Evolutionary conservation across 2,888 invertebrate genomes (phyloP).

Genomic region (Campoplex nolae): DNA sequence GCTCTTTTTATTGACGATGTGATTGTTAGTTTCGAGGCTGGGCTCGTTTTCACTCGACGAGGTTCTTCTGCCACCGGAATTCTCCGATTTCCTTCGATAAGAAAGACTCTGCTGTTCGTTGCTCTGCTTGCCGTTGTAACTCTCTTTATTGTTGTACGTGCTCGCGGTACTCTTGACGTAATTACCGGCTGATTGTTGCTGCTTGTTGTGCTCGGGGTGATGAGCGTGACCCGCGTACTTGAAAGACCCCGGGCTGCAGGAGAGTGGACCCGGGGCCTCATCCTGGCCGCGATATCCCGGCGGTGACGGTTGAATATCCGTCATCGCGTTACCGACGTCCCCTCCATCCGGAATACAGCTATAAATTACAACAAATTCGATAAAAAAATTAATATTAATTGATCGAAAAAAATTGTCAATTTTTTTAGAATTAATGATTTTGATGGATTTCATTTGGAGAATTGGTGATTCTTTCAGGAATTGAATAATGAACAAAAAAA

Average conservation of each 20-base stretch:
- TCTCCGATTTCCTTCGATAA: conserved; percentile 72
- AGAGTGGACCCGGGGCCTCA: conserved; percentile 81
- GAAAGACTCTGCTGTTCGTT: conserved; percentile 60
- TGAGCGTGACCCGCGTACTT: conserved; percentile 80
- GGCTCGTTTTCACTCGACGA: conserved; percentile 67
- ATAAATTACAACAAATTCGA: conserved; percentile 48
- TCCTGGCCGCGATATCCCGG: conserved; percentile 83
- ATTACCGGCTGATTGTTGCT: conserved; percentile 72
- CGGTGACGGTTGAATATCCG: conserved; percentile 84
- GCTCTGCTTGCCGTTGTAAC: conserved; percentile 70
- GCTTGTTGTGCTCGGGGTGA: conserved; percentile 67
- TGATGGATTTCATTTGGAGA: no score
- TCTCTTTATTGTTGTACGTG: conserved; percentile 77
- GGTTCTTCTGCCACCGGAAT: conserved; percentile 68
- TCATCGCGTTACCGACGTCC: conserved; percentile 84
- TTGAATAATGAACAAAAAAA: not conserved
- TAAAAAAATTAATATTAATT: no score
- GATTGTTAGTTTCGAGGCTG: conserved; percentile 72
- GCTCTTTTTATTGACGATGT: conserved; percentile 75
- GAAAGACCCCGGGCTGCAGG: conserved; percentile 79
- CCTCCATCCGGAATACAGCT: conserved; percentile 84
- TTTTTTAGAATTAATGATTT: no score
- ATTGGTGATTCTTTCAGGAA: no score
- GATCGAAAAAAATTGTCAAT: no score
- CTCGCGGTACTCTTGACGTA: conserved; percentile 77